Percentiles rank a stretch among this genome's conserved stretches.
phyloP scores from a whole-genome alignment of 2,888 invertebrate species.

The Drosophila meridionalis region DNA sequence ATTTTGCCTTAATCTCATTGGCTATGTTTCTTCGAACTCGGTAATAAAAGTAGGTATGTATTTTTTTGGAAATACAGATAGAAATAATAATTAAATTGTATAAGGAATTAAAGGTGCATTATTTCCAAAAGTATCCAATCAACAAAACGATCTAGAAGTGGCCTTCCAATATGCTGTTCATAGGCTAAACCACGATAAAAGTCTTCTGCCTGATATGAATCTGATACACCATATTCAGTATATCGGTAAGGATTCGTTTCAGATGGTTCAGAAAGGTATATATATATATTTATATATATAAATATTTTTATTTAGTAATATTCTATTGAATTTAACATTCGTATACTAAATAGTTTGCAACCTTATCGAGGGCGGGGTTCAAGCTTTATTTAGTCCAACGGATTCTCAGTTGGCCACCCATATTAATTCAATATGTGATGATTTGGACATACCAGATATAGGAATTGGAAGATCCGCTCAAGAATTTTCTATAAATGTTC shows the following conservation, averaged over 20 bases:
- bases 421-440: slow-evolving; percentile 92
- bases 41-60: slow-evolving; percentile 50
- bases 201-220: slow-evolving; percentile 90
- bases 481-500: slow-evolving; percentile 88
- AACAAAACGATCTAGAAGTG: slow-evolving; percentile 88
- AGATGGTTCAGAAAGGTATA: slow-evolving; percentile 90
- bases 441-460: slow-evolving; percentile 91
- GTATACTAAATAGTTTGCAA: slow-evolving; percentile 88
- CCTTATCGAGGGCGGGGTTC: slow-evolving; percentile 89
- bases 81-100: neutral
- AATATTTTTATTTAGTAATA: neutral
- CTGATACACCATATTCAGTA: slow-evolving; percentile 91
- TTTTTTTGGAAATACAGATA: neutral
- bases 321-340: neutral
- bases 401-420: slow-evolving; percentile 90
- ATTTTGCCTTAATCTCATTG: neutral
- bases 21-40: slow-evolving; percentile 27
- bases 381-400: slow-evolving; percentile 92
- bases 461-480: slow-evolving; percentile 87
- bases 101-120: slow-evolving; percentile 88
- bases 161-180: slow-evolving; percentile 93
- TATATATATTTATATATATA: neutral
- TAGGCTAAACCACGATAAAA: slow-evolving; percentile 90
- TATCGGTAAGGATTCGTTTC: slow-evolving; percentile 91
- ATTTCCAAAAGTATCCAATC: slow-evolving; percentile 88